Conservation (phyloP, 2,888 invertebrate genomes). For the Phengaris alcon region DNA sequence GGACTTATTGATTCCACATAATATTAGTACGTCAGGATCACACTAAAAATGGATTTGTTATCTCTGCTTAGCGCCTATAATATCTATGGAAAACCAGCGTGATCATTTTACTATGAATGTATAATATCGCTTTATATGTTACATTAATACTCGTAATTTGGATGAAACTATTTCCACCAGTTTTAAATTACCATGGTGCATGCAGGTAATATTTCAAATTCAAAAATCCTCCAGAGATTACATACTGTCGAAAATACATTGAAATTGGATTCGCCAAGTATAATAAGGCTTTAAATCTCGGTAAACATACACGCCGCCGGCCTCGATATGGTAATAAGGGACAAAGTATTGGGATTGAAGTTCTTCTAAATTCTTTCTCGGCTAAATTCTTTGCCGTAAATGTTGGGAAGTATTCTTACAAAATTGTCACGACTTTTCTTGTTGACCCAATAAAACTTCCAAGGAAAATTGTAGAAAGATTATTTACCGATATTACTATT, state of each 20-base stretch:
- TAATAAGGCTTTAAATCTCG: constrained; percentile 6
- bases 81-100: too few relatives aligned
- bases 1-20: too few relatives aligned
- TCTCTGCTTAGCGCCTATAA: too few relatives aligned
- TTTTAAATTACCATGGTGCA: too few relatives aligned
- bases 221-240: background rate
- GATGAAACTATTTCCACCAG: too few relatives aligned
- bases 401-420: background rate
- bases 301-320: background rate
- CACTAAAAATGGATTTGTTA: too few relatives aligned
- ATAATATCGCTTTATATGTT: too few relatives aligned
- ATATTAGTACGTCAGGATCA: too few relatives aligned
- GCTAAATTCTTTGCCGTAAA: background rate
- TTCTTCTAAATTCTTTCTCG: too few relatives aligned
- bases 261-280: background rate
- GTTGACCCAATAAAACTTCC: constrained; percentile 12
- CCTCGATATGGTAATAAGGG: constrained; percentile 14
- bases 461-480: background rate
- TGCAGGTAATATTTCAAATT: background rate
- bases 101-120: too few relatives aligned
- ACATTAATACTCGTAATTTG: too few relatives aligned
- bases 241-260: background rate
- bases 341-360: constrained; percentile 11
- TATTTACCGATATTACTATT: constrained; percentile 17
- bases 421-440: constrained; percentile 12